Base-by-base conservation (phyloP, 2,797 vertebrate genomes). In the Ptychadena robeensis region DNA sequence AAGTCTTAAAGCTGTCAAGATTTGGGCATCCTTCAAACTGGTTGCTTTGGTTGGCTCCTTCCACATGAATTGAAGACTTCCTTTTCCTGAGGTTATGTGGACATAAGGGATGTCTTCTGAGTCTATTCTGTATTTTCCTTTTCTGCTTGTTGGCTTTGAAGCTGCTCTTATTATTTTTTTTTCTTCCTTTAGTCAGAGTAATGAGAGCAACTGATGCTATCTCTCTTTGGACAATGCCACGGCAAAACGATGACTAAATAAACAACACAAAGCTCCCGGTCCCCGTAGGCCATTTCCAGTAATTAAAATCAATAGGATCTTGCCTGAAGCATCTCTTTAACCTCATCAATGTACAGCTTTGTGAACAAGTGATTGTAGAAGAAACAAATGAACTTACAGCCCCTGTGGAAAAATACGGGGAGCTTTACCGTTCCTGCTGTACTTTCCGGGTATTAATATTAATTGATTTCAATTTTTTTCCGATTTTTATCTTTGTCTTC, bases 251-350 rank as follows among this genome's bases (percentile, higher is more conserved):
- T 89, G 87, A 91, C 94, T 95, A 95, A 96, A 96, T 95, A 96
- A 97, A 96, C 95, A 96, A 93, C 90, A 93, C 93, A 73, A 93
- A 95, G 95, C 96, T 95, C 95, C 94, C 94, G 94, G 96, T 95
- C 95, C 95, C 95, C 92, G 91, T 91, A 93, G 97, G 96, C 96
- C 95, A 94, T 95, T 94, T 95, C 93, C 91, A 88, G 96, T 98
- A 98, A 98, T 99, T 98, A 98, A 98, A 98, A 99, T 99, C 97
- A 98, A 99, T 98, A 98, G 94, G 94, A 95, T 96, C 95, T 95
- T 96, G 92, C 94, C 95, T 91, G 14, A 92, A 94, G 91, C 93
- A 91, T 90, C 94, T 94, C 93, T 93, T 94, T 94, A 94, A 94
- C 92, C 93, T 91, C 90, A 89, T 89, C 87, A 82, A 86, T 87